A percentile compares a stretch with the other conserved stretches of the same genome.
Conservation (phyloP, 1,140 invertebrate genomes). For the Conus ventricosus region DNA sequence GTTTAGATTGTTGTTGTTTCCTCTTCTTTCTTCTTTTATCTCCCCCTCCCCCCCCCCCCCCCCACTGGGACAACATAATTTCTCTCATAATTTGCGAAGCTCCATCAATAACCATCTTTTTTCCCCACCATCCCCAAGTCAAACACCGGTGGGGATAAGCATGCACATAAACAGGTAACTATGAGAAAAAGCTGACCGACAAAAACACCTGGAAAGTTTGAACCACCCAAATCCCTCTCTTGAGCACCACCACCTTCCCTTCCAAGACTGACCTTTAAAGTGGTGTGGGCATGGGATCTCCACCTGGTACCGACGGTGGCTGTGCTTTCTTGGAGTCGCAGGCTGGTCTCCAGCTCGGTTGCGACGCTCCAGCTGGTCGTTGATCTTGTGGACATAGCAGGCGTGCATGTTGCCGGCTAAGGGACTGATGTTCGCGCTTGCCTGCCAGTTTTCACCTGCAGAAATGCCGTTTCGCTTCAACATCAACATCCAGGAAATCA, state of each 20-base stretch:
- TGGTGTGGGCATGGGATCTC: conserved; percentile 96
- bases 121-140: too few relatives aligned
- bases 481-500: neutral
- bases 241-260: conserved; percentile 79
- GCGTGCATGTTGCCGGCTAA: conserved; percentile 87
- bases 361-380: conserved; percentile 89
- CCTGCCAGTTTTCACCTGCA: conserved; percentile 77
- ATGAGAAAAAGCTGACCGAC: too few relatives aligned
- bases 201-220: too few relatives aligned
- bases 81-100: too few relatives aligned
- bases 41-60: too few relatives aligned
- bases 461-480: neutral
- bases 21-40: too few relatives aligned
- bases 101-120: too few relatives aligned
- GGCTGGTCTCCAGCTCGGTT: conserved; percentile 77
- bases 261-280: conserved; percentile 88
- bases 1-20: too few relatives aligned
- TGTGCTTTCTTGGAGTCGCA: conserved; percentile 90
- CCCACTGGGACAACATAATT: too few relatives aligned
- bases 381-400: conserved; percentile 96
- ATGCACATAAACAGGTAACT: too few relatives aligned
- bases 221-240: neutral
- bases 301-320: conserved; percentile 96
- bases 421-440: conserved; percentile 84
- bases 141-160: too few relatives aligned